Evolutionary conservation across 2,797 vertebrate species (phyloP), one percentile per base, ranked within the genome.

Genomic region (Perodicticus potto): DNA sequence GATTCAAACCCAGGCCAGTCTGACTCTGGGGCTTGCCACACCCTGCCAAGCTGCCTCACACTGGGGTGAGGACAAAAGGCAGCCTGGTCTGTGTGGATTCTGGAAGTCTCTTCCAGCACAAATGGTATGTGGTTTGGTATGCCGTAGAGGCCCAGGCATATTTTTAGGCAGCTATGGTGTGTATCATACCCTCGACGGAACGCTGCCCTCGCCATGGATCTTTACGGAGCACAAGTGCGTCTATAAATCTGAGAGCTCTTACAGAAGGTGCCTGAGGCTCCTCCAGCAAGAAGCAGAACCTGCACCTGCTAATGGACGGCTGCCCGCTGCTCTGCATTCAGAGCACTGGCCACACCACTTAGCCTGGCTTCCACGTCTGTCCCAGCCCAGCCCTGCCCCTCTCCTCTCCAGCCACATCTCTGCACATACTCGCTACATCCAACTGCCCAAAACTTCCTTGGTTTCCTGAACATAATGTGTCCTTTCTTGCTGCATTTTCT

Each of bases 141-240:
- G 0, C 2, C 3, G 1, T 14, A 12, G 86, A 83, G 83, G 80
- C 45, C 49, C 92, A 32, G 70, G 11, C 5, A 13, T 80, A 53
- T 89, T 84, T 95, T 96, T 40, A 93, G 93, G 70, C 40, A 88
- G 27, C 45, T 27, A 12, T 45, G n/a, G 25, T 67, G 32, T 81
- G 94, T 83, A 3, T 95, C 59, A 32, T 7, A 8, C 29, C 83
- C 74, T 86, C 95, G 70, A 95, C 90, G 85, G 77, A 73, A 7
- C 57, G 67, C 69, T 82, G 59, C 25, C 29, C 65, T 96, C 74
- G 1, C 63, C 5, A 40, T 82, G 80, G 86, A 89, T 80, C 91
- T 94, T 77, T 43, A 69, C 20, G 63, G 77, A 94, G 29, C 55
- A 7, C 19, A 45, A 94, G 74, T 32, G 49, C 34, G 59, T 82